These are phyloP conservation scores for Trichosurus vulpecula DNA, from an alignment of 2,797 vertebrate genomes.

Conservation along the genomic window DNA sequence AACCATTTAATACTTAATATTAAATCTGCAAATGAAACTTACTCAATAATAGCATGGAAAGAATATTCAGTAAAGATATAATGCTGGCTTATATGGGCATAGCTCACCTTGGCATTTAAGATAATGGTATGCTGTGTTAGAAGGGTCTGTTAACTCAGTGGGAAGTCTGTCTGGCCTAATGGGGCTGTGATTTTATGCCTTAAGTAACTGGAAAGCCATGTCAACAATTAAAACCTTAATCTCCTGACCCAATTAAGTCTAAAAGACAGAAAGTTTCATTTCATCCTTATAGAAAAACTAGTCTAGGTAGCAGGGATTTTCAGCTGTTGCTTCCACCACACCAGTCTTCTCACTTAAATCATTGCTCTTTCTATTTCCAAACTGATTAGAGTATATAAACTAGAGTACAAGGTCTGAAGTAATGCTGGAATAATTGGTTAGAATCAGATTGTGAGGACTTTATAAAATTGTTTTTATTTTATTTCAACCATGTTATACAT, in stretches of 20 bases:
- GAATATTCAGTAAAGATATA: background rate
- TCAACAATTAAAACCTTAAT: background rate
- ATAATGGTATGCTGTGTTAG: background rate
- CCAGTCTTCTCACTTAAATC: background rate
- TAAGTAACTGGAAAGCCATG: background rate
- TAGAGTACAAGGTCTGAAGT: background rate
- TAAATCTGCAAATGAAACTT: background rate
- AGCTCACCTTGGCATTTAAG: background rate
- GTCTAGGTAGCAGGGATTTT: background rate
- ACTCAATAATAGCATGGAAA: background rate
- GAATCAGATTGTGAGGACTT: background rate
- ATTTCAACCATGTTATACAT: background rate
- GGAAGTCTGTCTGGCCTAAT: background rate
- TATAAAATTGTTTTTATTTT: background rate
- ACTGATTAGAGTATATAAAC: background rate
- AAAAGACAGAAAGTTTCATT: background rate
- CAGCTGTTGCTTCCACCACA: background rate
- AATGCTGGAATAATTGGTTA: background rate
- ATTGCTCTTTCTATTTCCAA: background rate
- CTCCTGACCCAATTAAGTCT: background rate
- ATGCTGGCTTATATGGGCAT: background rate
- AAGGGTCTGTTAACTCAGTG: background rate
- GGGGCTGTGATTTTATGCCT: background rate
- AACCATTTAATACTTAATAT: background rate
- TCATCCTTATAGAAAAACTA: background rate